Conservation (phyloP, 2,797 vertebrate species). For the Hippoglossus hippoglossus region DNA sequence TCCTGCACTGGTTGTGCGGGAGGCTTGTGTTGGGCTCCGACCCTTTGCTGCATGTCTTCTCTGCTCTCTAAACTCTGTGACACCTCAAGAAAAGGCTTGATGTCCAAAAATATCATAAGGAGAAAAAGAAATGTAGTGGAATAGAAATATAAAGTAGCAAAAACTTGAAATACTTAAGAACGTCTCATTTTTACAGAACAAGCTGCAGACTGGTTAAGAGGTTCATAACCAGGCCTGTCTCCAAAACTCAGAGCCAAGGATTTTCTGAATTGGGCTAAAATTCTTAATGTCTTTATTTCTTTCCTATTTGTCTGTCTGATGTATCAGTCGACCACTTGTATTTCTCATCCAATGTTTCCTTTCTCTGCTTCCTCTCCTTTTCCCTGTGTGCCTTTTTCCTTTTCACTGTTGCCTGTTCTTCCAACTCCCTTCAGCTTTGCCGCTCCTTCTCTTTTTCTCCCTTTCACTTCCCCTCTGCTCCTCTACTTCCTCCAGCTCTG, state of each 20-base stretch:
- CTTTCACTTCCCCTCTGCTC: constrained; percentile 11
- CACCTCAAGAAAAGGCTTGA: too few relatives aligned
- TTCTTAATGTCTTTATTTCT: neutral
- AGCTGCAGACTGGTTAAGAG: neutral
- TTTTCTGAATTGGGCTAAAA: neutral
- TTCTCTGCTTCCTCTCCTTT: constrained; percentile 7
- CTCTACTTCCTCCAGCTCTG: constrained; percentile 57
- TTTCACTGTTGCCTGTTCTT: neutral
- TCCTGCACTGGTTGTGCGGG: too few relatives aligned
- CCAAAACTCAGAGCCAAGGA: neutral
- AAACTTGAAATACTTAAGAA: neutral
- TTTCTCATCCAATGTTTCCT: constrained; percentile 21
- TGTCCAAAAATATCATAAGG: too few relatives aligned
- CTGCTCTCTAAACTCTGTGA: too few relatives aligned
- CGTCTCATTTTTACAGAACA: constrained; percentile 9
- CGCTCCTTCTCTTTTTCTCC: neutral
- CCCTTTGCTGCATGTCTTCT: too few relatives aligned
- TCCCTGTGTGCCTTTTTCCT: neutral
- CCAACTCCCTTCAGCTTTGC: neutral
- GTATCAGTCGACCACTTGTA: constrained; percentile 7
- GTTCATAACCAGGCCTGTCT: neutral
- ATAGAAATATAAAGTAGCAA: too few relatives aligned
- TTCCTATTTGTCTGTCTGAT: constrained; percentile 1
- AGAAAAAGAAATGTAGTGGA: too few relatives aligned
- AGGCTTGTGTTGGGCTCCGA: too few relatives aligned